These are phyloP conservation scores for Basileuterus tristriatus DNA, from an alignment of 2,797 vertebrate species.

Conservation along the genomic window DNA sequence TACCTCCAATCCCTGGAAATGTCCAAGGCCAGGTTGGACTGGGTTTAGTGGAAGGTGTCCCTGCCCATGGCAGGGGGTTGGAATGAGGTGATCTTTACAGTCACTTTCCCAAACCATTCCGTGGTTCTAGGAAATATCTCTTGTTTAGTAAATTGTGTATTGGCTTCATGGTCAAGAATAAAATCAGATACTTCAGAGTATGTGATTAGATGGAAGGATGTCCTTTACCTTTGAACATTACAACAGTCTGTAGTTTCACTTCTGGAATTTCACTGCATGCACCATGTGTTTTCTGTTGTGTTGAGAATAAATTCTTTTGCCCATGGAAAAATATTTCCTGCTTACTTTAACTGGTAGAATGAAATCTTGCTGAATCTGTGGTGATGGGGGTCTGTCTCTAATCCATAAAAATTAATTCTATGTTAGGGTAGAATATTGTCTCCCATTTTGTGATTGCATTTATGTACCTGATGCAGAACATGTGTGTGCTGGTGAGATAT, in stretches of 20 bases:
- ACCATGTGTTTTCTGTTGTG: conserved; percentile 53
- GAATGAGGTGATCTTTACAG: background rate
- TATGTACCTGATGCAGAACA: background rate
- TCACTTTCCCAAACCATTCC: background rate
- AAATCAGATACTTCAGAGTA: background rate
- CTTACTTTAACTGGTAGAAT: conserved; percentile 24
- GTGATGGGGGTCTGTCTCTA: background rate
- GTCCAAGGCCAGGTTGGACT: background rate
- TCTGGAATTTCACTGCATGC: conserved; percentile 6
- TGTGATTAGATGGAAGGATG: background rate
- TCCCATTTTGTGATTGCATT: background rate
- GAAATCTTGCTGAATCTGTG: background rate
- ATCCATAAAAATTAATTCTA: background rate
- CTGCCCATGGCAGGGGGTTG: background rate
- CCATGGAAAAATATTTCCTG: conserved; percentile 59
- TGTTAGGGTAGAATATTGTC: background rate
- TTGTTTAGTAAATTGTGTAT: background rate
- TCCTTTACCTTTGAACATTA: background rate
- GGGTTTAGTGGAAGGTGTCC: background rate
- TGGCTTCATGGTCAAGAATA: background rate
- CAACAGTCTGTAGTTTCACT: background rate
- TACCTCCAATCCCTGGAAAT: background rate
- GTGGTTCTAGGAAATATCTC: background rate
- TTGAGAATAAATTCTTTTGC: conserved; percentile 54
- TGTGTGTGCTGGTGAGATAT: background rate